A percentile compares a stretch with the other conserved stretches of the same genome.
phyloP scores from a whole-genome alignment of 1,140 invertebrate genomes.

The Pseudomyrmex flavicornis region DNA sequence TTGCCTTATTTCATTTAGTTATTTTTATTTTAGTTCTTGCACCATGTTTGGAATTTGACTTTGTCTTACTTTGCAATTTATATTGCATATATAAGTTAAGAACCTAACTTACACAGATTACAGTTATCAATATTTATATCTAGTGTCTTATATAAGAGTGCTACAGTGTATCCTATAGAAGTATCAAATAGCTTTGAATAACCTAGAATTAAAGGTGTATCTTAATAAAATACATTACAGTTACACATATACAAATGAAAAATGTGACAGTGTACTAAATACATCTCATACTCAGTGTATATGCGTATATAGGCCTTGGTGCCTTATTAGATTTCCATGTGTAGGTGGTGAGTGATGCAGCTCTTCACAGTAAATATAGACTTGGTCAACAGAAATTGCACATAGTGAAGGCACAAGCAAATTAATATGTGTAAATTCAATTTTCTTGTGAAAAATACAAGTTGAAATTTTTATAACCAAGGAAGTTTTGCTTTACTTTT shows the following conservation, averaged over 20 bases:
- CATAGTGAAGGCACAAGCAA: constrained; percentile 4
- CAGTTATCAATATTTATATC: constrained; percentile 20
- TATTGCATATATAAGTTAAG: not conserved
- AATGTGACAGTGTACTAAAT: constrained; percentile 40
- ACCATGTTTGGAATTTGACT: not conserved
- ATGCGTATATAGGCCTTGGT: constrained; percentile 28
- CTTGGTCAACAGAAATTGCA: constrained; percentile 48
- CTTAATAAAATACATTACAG: constrained; percentile 14
- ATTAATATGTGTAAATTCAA: constrained; percentile 14
- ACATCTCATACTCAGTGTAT: constrained; percentile 38
- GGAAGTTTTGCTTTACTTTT: not conserved
- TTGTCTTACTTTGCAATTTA: constrained; percentile 1
- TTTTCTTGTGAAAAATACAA: not conserved
- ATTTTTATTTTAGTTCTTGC: not conserved
- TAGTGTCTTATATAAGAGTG: constrained; percentile 58
- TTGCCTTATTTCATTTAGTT: not conserved
- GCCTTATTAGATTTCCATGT: constrained; percentile 40
- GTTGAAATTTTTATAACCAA: constrained; percentile 18
- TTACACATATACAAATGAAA: constrained; percentile 1
- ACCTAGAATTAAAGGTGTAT: constrained; percentile 60
- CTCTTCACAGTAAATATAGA: constrained; percentile 68
- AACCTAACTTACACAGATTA: constrained; percentile 20
- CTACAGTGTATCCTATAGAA: constrained; percentile 19
- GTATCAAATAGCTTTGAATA: constrained; percentile 52
- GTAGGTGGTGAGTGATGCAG: constrained; percentile 53